phyloP scores from a whole-genome alignment of 2,113 vertebrate species.

The Thunnus thynnus region DNA sequence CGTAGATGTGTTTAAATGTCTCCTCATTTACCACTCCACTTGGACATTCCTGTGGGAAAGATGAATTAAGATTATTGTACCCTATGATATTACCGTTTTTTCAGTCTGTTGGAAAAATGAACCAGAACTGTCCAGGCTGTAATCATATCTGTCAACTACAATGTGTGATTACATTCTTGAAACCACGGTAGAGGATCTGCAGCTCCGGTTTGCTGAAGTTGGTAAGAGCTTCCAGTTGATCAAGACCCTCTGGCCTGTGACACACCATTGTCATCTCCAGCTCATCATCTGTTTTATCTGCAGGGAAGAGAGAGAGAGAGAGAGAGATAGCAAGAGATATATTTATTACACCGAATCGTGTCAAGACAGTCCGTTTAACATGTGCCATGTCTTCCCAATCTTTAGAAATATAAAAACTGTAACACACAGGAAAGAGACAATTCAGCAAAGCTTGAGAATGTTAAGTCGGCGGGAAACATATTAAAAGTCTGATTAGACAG shows the following conservation, averaged over 20 bases:
- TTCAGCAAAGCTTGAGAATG: constrained; percentile 12
- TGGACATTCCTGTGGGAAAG: constrained; percentile 91
- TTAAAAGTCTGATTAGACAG: constrained; percentile 33
- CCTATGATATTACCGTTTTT: no score
- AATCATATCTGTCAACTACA: background rate
- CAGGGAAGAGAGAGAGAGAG: background rate
- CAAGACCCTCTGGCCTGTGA: constrained; percentile 94
- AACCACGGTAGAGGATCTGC: constrained; percentile 97
- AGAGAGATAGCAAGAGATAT: background rate
- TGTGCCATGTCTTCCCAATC: background rate
- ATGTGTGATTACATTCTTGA: constrained; percentile 92
- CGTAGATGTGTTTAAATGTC: constrained; percentile 98
- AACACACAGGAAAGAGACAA: constrained; percentile 13
- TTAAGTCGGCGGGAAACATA: constrained; percentile 19
- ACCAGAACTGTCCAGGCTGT: background rate
- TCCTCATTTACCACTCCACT: constrained; percentile 98
- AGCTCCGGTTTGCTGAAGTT: constrained; percentile 98
- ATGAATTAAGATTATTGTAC: background rate
- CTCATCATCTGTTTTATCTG: constrained; percentile 97
- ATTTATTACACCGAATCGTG: background rate
- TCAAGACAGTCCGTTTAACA: background rate
- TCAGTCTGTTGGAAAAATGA: no score
- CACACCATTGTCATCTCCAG: constrained; percentile 96
- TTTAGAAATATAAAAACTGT: background rate
- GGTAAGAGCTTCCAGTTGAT: constrained; percentile 95